phyloP scores from a whole-genome alignment of 2,888 invertebrate species.

The Podabrus alpinus region DNA sequence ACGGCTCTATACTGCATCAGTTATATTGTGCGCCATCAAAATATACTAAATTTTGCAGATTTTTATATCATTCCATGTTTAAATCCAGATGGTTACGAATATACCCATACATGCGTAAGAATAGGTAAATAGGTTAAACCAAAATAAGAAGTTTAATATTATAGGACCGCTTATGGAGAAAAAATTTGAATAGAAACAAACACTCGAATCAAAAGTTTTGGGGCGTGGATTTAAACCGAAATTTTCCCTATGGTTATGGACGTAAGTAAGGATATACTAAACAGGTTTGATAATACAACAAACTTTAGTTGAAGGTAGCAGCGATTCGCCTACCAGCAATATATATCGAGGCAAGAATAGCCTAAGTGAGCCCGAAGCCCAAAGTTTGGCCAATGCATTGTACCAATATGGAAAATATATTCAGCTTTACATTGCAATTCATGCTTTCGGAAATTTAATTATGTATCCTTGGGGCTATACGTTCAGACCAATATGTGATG shows the following conservation, averaged over 20 bases:
- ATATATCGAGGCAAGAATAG: slow-evolving; percentile 34
- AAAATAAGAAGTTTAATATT: neutral
- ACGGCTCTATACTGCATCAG: slow-evolving; percentile 35
- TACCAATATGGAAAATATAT: slow-evolving; percentile 28
- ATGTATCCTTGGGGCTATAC: slow-evolving; percentile 40
- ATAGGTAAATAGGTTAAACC: neutral
- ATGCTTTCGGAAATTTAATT: slow-evolving; percentile 37
- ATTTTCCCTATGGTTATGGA: slow-evolving; percentile 38
- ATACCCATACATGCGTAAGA: slow-evolving; percentile 34
- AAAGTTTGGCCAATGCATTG: slow-evolving; percentile 38
- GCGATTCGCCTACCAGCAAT: slow-evolving; percentile 23
- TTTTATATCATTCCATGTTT: slow-evolving; percentile 38
- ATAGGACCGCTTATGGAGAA: slow-evolving; percentile 24
- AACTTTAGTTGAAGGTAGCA: slow-evolving; percentile 28
- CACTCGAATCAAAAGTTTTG: slow-evolving; percentile 6
- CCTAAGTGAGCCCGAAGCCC: slow-evolving; percentile 42
- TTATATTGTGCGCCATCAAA: slow-evolving; percentile 24
- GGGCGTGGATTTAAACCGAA: slow-evolving; percentile 41
- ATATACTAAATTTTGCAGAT: slow-evolving; percentile 29
- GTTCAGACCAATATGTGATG: slow-evolving; percentile 22
- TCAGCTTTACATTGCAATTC: slow-evolving; percentile 38
- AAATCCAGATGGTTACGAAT: slow-evolving; percentile 40
- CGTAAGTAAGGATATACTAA: slow-evolving; percentile 18
- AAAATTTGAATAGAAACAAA: slow-evolving; percentile 36
- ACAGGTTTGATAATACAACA: neutral